Conservation (phyloP, 2,888 invertebrate genomes). For the Erpobdella octoculata region DNA sequence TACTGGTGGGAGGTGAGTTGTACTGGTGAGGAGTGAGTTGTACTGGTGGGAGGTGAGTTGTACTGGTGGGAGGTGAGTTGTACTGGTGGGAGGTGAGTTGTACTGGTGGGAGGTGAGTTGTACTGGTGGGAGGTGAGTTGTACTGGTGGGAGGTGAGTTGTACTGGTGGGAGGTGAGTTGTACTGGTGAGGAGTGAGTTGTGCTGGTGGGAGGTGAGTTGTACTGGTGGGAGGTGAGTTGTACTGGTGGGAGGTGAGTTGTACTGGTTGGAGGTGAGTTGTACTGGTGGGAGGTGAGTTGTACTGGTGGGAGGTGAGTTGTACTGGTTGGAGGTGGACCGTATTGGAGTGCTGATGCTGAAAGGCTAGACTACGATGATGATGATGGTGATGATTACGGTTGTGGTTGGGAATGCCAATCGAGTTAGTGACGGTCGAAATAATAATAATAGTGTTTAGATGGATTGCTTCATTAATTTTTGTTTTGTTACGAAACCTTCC, state of each 20-base stretch:
- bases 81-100: no score
- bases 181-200: no score
- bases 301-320: neutral
- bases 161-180: no score
- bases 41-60: neutral
- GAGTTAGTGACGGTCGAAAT: neutral
- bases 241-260: no score
- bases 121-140: no score
- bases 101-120: no score
- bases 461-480: neutral
- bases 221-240: no score
- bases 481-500: neutral
- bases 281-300: no score
- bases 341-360: neutral
- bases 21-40: neutral
- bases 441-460: neutral
- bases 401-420: neutral
- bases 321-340: neutral
- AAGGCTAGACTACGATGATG: neutral
- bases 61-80: no score
- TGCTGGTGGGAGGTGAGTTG: no score
- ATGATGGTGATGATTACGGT: neutral
- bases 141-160: no score
- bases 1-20: neutral
- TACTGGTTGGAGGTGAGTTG: no score